Evolutionary conservation across 2,888 invertebrate genomes (phyloP).

Genomic region (Philereme vetulata): DNA sequence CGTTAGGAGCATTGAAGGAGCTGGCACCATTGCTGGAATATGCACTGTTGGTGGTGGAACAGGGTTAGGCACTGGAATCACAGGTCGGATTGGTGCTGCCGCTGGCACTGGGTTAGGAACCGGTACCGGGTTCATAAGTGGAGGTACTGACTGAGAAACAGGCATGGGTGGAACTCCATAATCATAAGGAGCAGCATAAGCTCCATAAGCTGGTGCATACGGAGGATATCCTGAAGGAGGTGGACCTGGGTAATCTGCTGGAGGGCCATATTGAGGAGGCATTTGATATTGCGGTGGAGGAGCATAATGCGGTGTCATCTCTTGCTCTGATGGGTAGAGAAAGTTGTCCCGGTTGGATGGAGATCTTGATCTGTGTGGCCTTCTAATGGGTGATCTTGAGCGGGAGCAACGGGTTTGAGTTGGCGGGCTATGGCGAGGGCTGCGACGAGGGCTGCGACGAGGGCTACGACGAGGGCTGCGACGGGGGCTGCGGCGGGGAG

Average conservation of each 20-base stretch:
- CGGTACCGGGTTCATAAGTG: slow-evolving; percentile 42
- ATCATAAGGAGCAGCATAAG: slow-evolving; percentile 50
- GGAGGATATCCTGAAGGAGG: slow-evolving; percentile 28
- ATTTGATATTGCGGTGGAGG: slow-evolving; percentile 27
- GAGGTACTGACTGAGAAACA: slow-evolving; percentile 36
- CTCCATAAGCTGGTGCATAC: slow-evolving; percentile 48
- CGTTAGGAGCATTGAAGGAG: slow-evolving; percentile 48
- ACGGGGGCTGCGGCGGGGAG: slow-evolving; percentile 37
- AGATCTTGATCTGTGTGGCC: slow-evolving; percentile 38
- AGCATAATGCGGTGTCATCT: slow-evolving; percentile 17
- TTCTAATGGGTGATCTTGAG: slow-evolving; percentile 44
- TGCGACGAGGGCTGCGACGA: slow-evolving; percentile 21
- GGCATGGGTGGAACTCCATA: slow-evolving; percentile 49
- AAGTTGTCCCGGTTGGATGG: slow-evolving; percentile 32
- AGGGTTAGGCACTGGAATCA: slow-evolving; percentile 26
- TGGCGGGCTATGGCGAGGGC: slow-evolving; percentile 16
- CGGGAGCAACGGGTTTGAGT: slow-evolving; percentile 13
- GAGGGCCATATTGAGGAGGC: slow-evolving; percentile 31
- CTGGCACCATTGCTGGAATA: slow-evolving; percentile 42
- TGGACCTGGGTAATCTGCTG: slow-evolving; percentile 25
- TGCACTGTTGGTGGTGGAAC: slow-evolving; percentile 39
- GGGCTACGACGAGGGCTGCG: slow-evolving; percentile 39
- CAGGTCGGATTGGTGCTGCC: slow-evolving; percentile 33
- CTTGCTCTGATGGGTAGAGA: slow-evolving; percentile 31
- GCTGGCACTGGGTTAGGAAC: slow-evolving; percentile 47